A percentile compares a stretch with the other conserved stretches of the same genome.
Evolutionary conservation across 2,888 invertebrate species (phyloP).

Genomic region (Ophion ventricosus): DNA sequence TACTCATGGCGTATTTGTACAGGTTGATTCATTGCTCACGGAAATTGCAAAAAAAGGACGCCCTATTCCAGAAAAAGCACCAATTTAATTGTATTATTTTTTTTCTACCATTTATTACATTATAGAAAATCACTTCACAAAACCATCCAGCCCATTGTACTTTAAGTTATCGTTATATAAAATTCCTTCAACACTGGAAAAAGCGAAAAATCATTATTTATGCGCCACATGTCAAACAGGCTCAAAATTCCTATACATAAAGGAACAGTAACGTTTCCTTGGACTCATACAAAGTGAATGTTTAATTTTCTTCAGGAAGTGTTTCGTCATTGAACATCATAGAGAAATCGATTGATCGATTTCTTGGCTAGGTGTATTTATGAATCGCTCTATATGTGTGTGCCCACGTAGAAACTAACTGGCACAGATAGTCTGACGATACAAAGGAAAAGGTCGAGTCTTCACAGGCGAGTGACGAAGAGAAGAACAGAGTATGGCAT

Average conservation of each 20-base stretch:
- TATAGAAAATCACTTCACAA: background rate
- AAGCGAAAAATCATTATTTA: too few species aligned
- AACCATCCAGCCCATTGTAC: background rate
- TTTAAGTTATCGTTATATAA: too few species aligned
- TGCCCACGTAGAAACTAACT: constrained; percentile 39
- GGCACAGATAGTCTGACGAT: constrained; percentile 48
- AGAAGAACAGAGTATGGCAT: constrained; percentile 66
- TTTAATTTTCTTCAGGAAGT: background rate
- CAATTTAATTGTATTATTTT: background rate
- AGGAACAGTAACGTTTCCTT: too few species aligned
- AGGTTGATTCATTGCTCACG: constrained; percentile 32
- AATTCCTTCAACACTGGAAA: too few species aligned
- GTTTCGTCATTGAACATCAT: background rate
- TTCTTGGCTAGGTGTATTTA: background rate
- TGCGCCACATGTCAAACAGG: too few species aligned
- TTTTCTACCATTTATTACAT: background rate
- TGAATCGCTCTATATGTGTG: constrained; percentile 52
- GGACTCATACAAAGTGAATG: background rate
- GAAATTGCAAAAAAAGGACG: background rate
- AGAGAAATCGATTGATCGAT: background rate
- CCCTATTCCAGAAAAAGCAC: background rate
- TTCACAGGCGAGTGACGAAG: constrained; percentile 30
- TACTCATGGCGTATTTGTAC: constrained; percentile 19
- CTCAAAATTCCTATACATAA: too few species aligned
- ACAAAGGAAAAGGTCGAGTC: constrained; percentile 41